Evolutionary conservation across 2,797 vertebrate genomes (phyloP).

Genomic region (Columba guinea): DNA sequence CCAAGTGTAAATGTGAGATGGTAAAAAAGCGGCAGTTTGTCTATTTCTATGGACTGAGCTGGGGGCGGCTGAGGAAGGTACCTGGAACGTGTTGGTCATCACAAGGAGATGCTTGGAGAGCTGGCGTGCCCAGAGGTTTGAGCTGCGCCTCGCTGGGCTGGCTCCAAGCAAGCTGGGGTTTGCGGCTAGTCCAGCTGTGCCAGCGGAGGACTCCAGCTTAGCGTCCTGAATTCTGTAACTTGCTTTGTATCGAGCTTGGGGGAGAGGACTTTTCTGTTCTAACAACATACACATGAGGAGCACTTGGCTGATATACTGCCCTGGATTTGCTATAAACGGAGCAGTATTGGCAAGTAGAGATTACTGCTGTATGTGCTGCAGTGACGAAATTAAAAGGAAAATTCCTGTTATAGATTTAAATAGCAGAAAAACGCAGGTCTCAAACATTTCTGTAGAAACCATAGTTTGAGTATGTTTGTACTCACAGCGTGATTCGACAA

Average conservation of each 20-base stretch:
- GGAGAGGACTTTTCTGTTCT: background rate
- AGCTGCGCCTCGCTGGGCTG: background rate
- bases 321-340: constrained; percentile 35
- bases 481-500: background rate
- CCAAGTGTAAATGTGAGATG: rapidly evolving
- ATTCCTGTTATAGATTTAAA: constrained; percentile 5
- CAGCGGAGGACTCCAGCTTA: background rate
- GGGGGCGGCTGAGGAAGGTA: background rate
- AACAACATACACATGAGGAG: background rate
- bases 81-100: background rate
- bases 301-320: background rate
- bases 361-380: constrained; percentile 1
- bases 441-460: background rate
- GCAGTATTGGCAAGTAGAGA: background rate
- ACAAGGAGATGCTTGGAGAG: background rate
- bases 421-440: background rate
- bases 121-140: background rate
- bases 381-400: constrained; percentile 24
- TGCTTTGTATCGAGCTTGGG: background rate
- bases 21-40: background rate
- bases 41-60: background rate
- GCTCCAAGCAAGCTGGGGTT: background rate
- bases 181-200: background rate
- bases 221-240: background rate
- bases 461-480: background rate